These are phyloP conservation scores for Myrmecobius fasciatus DNA, from an alignment of 2,113 vertebrate species.

Conservation along the genomic window DNA sequence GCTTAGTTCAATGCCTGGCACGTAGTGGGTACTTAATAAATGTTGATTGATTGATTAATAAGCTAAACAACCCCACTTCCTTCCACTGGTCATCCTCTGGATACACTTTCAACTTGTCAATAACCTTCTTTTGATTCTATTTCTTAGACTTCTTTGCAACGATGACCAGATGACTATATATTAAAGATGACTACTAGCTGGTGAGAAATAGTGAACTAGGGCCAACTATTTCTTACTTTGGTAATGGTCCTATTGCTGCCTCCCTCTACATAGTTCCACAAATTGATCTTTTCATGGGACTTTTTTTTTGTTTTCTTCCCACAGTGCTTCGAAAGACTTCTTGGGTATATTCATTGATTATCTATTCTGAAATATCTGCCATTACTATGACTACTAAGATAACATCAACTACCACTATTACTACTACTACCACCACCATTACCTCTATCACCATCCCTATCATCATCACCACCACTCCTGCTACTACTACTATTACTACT, in stretches of 20 bases:
- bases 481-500: too few species aligned
- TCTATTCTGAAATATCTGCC: not conserved
- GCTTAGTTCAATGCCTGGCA: not conserved
- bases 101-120: not conserved
- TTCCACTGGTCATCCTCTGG: not conserved
- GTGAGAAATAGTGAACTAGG: not conserved
- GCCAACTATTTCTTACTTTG: not conserved
- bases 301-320: not conserved
- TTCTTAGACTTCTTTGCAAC: not conserved
- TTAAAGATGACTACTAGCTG: not conserved
- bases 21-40: not conserved
- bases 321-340: not conserved
- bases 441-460: too few species aligned
- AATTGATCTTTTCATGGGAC: not conserved
- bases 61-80: not conserved
- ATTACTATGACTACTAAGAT: not conserved
- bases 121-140: not conserved
- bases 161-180: not conserved
- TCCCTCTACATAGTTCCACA: not conserved
- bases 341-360: not conserved
- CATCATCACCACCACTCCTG: too few species aligned
- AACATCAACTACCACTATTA: not conserved
- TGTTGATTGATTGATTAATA: not conserved
- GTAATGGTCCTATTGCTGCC: too few species aligned
- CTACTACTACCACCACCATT: not conserved